Conservation (phyloP, 1,140 invertebrate genomes). For the Scaptodrosophila lebanonensis region DNA sequence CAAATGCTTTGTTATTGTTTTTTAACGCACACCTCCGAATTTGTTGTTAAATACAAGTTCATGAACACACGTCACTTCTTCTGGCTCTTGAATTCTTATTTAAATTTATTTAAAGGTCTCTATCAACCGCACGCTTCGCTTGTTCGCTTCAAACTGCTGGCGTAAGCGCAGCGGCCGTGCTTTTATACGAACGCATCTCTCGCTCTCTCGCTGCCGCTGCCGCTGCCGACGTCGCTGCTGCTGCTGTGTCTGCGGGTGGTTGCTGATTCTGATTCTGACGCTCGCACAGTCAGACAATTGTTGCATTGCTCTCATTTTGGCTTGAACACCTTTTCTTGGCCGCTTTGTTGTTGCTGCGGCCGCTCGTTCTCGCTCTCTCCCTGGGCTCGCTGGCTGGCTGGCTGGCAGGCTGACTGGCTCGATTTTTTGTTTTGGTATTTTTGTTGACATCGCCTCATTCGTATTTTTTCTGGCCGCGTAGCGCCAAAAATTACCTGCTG, state of each 20-base stretch:
- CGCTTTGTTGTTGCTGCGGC: conserved; percentile 1
- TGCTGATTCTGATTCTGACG: too few species aligned
- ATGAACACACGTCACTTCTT: conserved; percentile 48
- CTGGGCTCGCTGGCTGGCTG: conserved; percentile 11
- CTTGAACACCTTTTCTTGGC: background rate
- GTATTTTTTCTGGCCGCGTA: conserved; percentile 30
- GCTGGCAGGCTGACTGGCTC: background rate
- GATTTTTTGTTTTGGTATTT: conserved; percentile 72
- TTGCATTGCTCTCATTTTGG: conserved; percentile 11
- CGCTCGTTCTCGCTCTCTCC: conserved; percentile 7
- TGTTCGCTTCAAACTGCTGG: conserved; percentile 42
- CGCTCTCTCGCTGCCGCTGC: conserved; percentile 1
- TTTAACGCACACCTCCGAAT: conserved; percentile 29
- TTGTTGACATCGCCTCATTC: conserved; percentile 75
- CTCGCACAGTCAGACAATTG: background rate
- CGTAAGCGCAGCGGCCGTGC: conserved; percentile 9
- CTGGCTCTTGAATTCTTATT: conserved; percentile 8
- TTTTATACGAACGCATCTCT: conserved; percentile 51
- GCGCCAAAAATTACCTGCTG: conserved; percentile 30
- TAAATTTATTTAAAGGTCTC: conserved; percentile 6
- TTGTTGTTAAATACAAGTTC: conserved; percentile 36
- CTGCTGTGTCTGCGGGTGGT: too few species aligned
- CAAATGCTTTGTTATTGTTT: conserved; percentile 49
- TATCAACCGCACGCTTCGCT: conserved; percentile 32
- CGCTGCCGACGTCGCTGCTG: conserved; percentile 2